Conservation (phyloP, 2,888 invertebrate genomes). For the Acrobasis repandana region DNA sequence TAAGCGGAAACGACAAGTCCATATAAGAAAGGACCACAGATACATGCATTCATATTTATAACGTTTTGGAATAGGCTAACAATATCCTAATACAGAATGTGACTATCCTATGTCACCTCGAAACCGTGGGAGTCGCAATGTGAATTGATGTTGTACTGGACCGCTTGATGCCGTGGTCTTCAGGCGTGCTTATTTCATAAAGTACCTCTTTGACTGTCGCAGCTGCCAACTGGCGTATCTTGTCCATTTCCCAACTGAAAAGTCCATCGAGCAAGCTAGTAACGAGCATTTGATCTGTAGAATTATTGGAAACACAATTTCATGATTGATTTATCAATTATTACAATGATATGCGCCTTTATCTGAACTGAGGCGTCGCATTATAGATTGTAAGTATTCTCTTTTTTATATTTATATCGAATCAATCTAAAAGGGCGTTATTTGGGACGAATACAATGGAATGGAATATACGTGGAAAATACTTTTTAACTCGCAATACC, state of each 20-base stretch:
- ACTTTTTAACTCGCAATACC: no score
- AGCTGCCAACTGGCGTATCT: slow-evolving; percentile 41
- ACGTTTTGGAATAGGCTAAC: slow-evolving; percentile 45
- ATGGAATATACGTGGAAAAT: no score
- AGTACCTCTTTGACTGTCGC: slow-evolving; percentile 70
- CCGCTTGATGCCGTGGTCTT: slow-evolving; percentile 47
- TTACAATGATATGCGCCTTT: neutral
- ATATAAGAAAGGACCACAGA: slow-evolving; percentile 44
- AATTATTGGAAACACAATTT: slow-evolving; percentile 8
- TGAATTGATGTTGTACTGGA: slow-evolving; percentile 20
- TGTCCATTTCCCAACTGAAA: slow-evolving; percentile 76
- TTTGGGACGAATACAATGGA: no score
- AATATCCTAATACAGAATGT: slow-evolving; percentile 53
- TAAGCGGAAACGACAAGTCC: slow-evolving; percentile 61
- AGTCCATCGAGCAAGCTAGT: slow-evolving; percentile 79
- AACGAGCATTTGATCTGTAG: slow-evolving; percentile 49
- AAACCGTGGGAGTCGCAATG: slow-evolving; percentile 50
- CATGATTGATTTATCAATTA: neutral
- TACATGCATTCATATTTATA: slow-evolving; percentile 60
- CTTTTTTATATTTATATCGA: no score
- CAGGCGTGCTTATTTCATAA: slow-evolving; percentile 63
- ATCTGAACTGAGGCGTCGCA: no score
- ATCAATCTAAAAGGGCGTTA: no score
- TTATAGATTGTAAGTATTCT: no score
- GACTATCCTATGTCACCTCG: slow-evolving; percentile 78